Evolutionary conservation across 2,113 vertebrate genomes (phyloP).

Genomic region (Cygnus buccinator): DNA sequence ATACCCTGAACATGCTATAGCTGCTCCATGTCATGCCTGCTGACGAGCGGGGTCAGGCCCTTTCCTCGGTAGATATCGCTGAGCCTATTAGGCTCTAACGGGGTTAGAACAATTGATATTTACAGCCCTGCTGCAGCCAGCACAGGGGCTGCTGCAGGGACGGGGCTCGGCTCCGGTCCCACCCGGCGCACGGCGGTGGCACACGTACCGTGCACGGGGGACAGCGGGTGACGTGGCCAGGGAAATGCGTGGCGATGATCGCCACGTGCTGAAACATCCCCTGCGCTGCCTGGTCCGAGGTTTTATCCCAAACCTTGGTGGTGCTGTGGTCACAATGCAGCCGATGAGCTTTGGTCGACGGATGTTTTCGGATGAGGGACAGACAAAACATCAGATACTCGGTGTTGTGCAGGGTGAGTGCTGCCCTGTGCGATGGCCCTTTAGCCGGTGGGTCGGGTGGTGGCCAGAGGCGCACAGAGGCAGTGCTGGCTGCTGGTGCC

Average conservation of each 20-base stretch:
- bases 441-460: background rate
- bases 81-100: constrained; percentile 63
- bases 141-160: background rate
- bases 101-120: constrained; percentile 66
- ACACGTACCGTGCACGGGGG: background rate
- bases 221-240: accelerated
- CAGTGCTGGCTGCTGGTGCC: background rate
- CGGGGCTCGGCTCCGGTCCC: background rate
- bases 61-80: constrained; percentile 56
- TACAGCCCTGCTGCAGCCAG: constrained; percentile 33
- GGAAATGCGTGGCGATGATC: background rate
- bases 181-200: accelerated
- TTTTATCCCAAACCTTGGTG: too few species aligned
- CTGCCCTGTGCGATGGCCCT: too few species aligned
- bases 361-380: background rate
- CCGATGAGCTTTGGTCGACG: accelerated
- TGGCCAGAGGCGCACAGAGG: background rate
- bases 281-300: accelerated
- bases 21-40: constrained; percentile 67
- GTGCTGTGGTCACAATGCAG: accelerated
- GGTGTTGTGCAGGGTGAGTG: accelerated
- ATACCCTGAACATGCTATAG: constrained; percentile 61
- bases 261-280: accelerated
- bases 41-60: constrained; percentile 61
- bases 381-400: background rate